Evolutionary conservation across 2,113 vertebrate genomes (phyloP).

Genomic region (Eretmochelys imbricata): DNA sequence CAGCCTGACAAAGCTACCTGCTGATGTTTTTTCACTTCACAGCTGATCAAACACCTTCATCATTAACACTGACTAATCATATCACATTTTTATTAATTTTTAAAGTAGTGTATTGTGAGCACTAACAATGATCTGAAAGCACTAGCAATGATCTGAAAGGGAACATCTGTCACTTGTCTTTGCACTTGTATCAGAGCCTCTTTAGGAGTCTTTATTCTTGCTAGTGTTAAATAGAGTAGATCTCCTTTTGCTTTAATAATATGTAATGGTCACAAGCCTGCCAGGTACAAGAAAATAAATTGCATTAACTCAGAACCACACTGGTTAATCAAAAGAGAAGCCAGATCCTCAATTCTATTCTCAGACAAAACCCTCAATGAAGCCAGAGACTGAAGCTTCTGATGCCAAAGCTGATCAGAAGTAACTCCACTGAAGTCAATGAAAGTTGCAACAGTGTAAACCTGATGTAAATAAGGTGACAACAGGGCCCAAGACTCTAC

Average conservation of each 20-base stretch:
- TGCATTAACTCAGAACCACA: constrained; percentile 7
- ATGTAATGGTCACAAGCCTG: not conserved
- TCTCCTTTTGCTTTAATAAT: constrained; percentile 24
- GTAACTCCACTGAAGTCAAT: not conserved
- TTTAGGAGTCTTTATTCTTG: constrained; percentile 63
- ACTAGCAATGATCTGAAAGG: constrained; percentile 66
- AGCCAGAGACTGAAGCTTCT: not conserved
- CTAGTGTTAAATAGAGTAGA: not conserved
- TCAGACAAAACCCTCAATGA: not conserved
- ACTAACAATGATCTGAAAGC: constrained; percentile 44
- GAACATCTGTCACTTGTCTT: constrained; percentile 77
- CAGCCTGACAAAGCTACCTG: constrained; percentile 44
- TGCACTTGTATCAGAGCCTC: constrained; percentile 24
- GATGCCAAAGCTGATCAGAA: not conserved
- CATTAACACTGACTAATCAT: constrained; percentile 50
- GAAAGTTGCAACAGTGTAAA: not conserved
- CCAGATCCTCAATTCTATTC: not conserved
- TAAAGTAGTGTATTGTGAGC: constrained; percentile 71
- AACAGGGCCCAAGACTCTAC: constrained; percentile 5
- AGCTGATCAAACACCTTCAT: constrained; percentile 69
- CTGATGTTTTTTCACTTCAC: constrained; percentile 7
- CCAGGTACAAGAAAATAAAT: constrained; percentile 42
- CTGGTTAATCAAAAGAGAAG: constrained; percentile 37
- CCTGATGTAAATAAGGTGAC: not conserved
- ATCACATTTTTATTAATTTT: constrained; percentile 75